Conservation (phyloP, 1,140 invertebrate species). For the Zaprionus vittiger region DNA sequence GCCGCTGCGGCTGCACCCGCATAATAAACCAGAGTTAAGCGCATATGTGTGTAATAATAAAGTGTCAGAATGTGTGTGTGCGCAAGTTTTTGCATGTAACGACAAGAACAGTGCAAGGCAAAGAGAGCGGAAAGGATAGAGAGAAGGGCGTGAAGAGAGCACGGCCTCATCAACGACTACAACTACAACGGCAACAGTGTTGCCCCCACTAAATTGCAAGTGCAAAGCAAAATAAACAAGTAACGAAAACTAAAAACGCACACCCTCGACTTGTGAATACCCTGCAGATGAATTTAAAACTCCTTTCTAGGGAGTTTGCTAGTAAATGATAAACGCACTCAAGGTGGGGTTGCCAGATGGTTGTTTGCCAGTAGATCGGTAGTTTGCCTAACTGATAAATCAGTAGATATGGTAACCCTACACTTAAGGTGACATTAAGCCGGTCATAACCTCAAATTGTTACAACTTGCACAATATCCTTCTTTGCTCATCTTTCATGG, state of each 20-base stretch:
- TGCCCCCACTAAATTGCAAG: constrained; percentile 32
- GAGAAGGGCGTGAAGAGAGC: neutral
- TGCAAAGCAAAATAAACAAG: constrained; percentile 30
- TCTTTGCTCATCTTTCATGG: neutral
- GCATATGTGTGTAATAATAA: constrained; percentile 16
- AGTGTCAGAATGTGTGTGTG: constrained; percentile 1
- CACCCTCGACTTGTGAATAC: neutral
- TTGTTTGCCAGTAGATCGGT: no score
- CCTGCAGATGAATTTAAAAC: neutral
- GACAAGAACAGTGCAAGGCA: constrained; percentile 20
- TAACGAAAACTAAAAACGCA: neutral
- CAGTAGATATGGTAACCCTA: no score
- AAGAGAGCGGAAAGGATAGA: neutral
- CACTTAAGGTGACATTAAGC: no score
- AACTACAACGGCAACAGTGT: constrained; percentile 37
- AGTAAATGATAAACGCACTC: no score
- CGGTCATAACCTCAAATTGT: neutral
- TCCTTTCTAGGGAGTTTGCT: no score
- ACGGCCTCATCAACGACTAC: constrained; percentile 24
- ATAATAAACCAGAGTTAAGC: constrained; percentile 68
- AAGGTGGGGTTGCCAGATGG: no score
- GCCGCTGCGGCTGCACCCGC: constrained; percentile 50
- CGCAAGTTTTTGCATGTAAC: constrained; percentile 37
- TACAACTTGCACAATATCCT: neutral
- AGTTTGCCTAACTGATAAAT: no score